Conservation (phyloP, 2,888 invertebrate species). For the Pyralis farinalis region DNA sequence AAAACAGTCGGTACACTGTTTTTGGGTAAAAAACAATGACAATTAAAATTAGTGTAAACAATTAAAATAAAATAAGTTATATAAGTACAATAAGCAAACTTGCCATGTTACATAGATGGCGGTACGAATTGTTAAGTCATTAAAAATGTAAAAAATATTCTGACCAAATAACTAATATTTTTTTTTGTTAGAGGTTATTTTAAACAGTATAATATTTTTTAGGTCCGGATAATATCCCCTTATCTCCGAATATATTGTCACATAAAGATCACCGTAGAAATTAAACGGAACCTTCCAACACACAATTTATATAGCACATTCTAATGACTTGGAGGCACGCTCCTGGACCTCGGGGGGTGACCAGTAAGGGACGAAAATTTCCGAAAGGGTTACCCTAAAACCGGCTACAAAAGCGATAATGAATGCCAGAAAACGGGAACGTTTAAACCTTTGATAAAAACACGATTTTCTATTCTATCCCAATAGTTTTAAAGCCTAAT, state of each 20-base stretch:
- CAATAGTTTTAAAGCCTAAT: slow-evolving; percentile 24
- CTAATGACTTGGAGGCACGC: slow-evolving; percentile 68
- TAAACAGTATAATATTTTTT: no score
- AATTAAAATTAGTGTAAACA: no score
- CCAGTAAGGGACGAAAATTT: slow-evolving; percentile 74
- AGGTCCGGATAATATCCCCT: no score
- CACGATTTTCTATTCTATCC: slow-evolving; percentile 29
- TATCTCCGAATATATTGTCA: not conserved
- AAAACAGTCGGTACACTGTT: no score
- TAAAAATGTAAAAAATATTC: no score
- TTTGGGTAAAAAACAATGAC: no score
- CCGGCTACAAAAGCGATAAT: slow-evolving; percentile 69
- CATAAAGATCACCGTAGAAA: slow-evolving; percentile 33
- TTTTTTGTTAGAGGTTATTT: no score
- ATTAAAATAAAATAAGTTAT: no score
- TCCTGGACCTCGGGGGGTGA: slow-evolving; percentile 69
- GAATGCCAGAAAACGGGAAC: slow-evolving; percentile 72
- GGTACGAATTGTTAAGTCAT: no score
- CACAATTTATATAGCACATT: slow-evolving; percentile 60
- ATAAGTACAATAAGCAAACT: no score
- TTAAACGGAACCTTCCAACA: slow-evolving; percentile 48
- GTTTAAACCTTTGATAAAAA: slow-evolving; percentile 29
- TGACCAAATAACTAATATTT: no score
- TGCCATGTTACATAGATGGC: no score
- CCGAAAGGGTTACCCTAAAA: slow-evolving; percentile 77